These are phyloP conservation scores for Sebastes diploproa DNA, from an alignment of 2,797 vertebrate genomes.

Conservation along the genomic window DNA sequence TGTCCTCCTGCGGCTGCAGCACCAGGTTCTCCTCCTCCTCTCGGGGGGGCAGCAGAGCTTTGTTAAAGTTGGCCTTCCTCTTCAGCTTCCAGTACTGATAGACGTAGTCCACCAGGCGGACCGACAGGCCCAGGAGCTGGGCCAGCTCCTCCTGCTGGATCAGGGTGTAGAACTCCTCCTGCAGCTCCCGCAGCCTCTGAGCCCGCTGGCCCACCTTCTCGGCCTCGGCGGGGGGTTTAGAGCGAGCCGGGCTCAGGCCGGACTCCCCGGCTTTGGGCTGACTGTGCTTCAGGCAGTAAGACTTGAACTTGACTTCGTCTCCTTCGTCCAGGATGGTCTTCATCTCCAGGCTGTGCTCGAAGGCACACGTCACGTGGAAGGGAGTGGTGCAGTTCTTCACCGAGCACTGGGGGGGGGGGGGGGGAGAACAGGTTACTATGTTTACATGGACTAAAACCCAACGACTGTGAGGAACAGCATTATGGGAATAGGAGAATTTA, in stretches of 20 bases:
- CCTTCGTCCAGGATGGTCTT: conserved; percentile 97
- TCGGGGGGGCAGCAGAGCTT: conserved; percentile 93
- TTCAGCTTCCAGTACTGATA: conserved; percentile 99
- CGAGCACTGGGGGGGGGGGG: conserved; percentile 83
- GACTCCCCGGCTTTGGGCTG: conserved; percentile 86
- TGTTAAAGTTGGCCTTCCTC: conserved; percentile 95
- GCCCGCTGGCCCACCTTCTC: conserved; percentile 91
- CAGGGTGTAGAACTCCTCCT: conserved; percentile 94
- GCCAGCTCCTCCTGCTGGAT: conserved; percentile 89
- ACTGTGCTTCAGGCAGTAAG: conserved; percentile 97
- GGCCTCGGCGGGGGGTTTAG: conserved; percentile 84
- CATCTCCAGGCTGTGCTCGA: conserved; percentile 98
- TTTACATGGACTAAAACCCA: background rate
- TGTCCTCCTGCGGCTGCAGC: conserved; percentile 95
- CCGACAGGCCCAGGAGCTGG: conserved; percentile 83
- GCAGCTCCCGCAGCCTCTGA: conserved; percentile 94
- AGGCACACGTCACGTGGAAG: conserved; percentile 98
- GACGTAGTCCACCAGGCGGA: conserved; percentile 89
- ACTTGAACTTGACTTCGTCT: conserved; percentile 98
- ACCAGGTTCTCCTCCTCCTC: conserved; percentile 93
- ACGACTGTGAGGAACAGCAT: no score
- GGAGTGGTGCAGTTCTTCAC: conserved; percentile 98
- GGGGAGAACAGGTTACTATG: background rate
- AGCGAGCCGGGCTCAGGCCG: conserved; percentile 83
- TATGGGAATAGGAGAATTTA: no score